Percentiles rank a stretch among this genome's conserved stretches.
Conservation (phyloP, 2,888 invertebrate genomes). For the Rhamnusium bicolor region DNA sequence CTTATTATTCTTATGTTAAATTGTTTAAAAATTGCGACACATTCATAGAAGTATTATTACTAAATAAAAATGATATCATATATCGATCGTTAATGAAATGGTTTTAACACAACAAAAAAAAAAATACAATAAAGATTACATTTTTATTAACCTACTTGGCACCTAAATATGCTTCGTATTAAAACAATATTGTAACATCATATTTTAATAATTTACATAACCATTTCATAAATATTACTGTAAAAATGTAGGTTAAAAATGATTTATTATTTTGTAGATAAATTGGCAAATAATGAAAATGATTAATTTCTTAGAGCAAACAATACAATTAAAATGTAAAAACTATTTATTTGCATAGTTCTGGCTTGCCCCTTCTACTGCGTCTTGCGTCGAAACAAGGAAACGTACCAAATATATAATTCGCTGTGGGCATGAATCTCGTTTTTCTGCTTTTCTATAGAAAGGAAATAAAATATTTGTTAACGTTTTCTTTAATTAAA, state of each 20-base stretch:
- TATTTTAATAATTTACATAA: neutral
- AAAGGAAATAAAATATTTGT: neutral
- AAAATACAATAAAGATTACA: neutral
- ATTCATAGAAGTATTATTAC: constrained; percentile 12
- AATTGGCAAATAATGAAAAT: neutral
- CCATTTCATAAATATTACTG: neutral
- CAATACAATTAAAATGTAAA: neutral
- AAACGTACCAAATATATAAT: too few species aligned
- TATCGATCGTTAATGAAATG: constrained; percentile 11
- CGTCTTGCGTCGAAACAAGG: too few species aligned
- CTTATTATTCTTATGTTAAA: constrained; percentile 30
- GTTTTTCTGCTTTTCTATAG: neutral
- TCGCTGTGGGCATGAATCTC: neutral
- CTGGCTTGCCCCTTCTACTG: neutral
- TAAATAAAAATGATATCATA: constrained; percentile 13
- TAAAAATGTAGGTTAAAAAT: neutral
- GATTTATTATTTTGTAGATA: neutral
- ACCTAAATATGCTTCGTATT: neutral
- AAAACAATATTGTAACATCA: constrained; percentile 7
- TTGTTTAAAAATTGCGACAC: constrained; percentile 34
- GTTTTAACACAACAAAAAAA: neutral
- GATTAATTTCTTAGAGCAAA: neutral
- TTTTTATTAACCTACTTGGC: neutral
- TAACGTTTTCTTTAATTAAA: neutral
- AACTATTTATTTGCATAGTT: neutral